Evolutionary conservation across 1,140 invertebrate genomes (phyloP).

Genomic region (Microplitis demolitor): DNA sequence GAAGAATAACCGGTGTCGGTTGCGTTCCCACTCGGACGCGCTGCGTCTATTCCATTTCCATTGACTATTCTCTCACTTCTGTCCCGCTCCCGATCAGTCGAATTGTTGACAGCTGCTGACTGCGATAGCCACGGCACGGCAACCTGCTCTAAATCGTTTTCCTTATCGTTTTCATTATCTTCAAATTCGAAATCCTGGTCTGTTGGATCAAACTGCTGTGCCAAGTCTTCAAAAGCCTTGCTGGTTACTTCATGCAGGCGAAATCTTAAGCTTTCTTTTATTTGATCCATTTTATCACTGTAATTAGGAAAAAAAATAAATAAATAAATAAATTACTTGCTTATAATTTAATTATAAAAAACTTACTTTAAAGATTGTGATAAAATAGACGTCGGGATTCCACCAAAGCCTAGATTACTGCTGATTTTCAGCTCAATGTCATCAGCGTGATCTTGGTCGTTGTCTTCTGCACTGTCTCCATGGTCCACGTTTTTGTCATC

Average conservation of each 20-base stretch:
- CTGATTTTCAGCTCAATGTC: slow-evolving; percentile 28
- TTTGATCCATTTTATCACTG: slow-evolving; percentile 69
- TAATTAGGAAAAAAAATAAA: slow-evolving; percentile 28
- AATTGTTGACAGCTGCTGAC: background rate
- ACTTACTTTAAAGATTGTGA: slow-evolving; percentile 53
- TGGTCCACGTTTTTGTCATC: background rate
- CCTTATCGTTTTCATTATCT: slow-evolving; percentile 34
- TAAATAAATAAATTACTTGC: background rate
- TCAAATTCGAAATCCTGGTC: slow-evolving; percentile 38
- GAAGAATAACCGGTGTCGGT: slow-evolving; percentile 33
- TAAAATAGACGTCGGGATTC: slow-evolving; percentile 52
- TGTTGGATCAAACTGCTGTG: slow-evolving; percentile 62
- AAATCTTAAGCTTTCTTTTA: slow-evolving; percentile 64
- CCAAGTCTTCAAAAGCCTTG: slow-evolving; percentile 61
- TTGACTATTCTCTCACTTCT: background rate
- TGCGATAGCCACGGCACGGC: background rate
- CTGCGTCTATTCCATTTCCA: slow-evolving; percentile 12
- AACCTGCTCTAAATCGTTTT: slow-evolving; percentile 33
- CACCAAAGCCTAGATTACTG: slow-evolving; percentile 41
- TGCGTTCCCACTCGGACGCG: slow-evolving; percentile 4
- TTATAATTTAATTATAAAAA: background rate
- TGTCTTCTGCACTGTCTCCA: background rate
- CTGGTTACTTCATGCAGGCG: slow-evolving; percentile 65
- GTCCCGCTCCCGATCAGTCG: background rate
- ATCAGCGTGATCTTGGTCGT: slow-evolving; percentile 30